phyloP scores from a whole-genome alignment of 1,140 invertebrate genomes.

The Drosophila punjabiensis region DNA sequence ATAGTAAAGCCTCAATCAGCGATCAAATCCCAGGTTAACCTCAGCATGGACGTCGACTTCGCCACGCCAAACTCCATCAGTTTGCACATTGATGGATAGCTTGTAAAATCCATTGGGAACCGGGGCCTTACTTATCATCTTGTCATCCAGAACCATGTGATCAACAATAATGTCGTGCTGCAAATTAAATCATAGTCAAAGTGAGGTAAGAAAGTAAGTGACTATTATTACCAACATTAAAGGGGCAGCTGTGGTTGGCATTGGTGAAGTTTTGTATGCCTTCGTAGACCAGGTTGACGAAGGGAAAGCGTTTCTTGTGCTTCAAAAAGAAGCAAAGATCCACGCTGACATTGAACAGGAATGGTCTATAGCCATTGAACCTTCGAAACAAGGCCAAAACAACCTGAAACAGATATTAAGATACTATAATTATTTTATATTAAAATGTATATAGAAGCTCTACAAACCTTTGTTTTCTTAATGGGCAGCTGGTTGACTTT shows the following conservation, averaged over 20 bases:
- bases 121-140: constrained; percentile 15
- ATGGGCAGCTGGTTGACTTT: constrained; percentile 10
- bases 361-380: constrained; percentile 36
- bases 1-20: neutral
- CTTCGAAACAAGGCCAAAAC: constrained; percentile 2
- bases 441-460: neutral
- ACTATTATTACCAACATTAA: constrained; percentile 14
- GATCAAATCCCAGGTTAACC: constrained; percentile 8
- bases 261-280: constrained; percentile 22
- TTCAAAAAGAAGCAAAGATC: constrained; percentile 21
- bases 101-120: constrained; percentile 23
- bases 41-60: constrained; percentile 16
- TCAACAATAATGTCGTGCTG: constrained; percentile 26
- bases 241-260: constrained; percentile 28
- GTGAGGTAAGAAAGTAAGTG: neutral
- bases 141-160: constrained; percentile 21
- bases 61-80: constrained; percentile 16
- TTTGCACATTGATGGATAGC: neutral
- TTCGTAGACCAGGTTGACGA: constrained; percentile 1
- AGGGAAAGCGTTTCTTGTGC: constrained; percentile 15
- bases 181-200: neutral
- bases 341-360: constrained; percentile 30
- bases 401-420: neutral
- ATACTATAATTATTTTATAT: neutral
- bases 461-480: neutral